phyloP scores from a whole-genome alignment of 2,888 invertebrate species.

The Linyphia triangularis region DNA sequence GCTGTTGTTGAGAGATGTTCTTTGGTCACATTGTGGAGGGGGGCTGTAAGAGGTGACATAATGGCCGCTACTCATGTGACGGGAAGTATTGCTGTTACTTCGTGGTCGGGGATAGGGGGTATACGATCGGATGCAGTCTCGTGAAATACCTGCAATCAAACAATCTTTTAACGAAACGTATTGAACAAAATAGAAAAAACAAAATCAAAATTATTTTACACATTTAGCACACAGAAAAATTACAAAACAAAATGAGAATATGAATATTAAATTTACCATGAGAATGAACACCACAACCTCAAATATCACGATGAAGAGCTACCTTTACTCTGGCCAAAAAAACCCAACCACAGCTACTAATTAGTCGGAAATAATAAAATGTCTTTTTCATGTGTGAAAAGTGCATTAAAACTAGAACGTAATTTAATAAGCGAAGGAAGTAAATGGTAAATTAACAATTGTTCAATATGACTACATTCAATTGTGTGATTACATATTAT shows the following conservation, averaged over 20 bases:
- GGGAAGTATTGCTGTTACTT: constrained; percentile 9
- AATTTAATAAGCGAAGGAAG: too few relatives aligned
- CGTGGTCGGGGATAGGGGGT: not conserved
- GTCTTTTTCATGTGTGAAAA: too few relatives aligned
- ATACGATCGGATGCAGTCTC: constrained; percentile 18
- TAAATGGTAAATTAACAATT: too few relatives aligned
- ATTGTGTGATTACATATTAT: too few relatives aligned
- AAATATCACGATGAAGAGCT: not conserved
- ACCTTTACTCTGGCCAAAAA: not conserved
- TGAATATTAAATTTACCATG: too few relatives aligned
- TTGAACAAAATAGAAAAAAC: not conserved
- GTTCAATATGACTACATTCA: too few relatives aligned
- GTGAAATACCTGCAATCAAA: not conserved
- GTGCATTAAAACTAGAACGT: too few relatives aligned
- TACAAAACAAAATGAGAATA: too few relatives aligned
- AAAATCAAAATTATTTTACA: not conserved
- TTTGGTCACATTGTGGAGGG: constrained; percentile 8
- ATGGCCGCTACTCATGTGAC: constrained; percentile 21
- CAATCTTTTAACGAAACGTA: not conserved
- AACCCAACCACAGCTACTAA: too few relatives aligned
- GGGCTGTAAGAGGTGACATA: constrained; percentile 42
- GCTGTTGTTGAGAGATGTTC: not conserved
- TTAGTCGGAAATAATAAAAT: too few relatives aligned
- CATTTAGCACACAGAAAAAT: too few relatives aligned
- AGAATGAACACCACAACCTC: too few relatives aligned